Percentiles rank a stretch among this genome's conserved stretches.
phyloP scores from a whole-genome alignment of 2,113 vertebrate species.

The Loxodonta africana region DNA sequence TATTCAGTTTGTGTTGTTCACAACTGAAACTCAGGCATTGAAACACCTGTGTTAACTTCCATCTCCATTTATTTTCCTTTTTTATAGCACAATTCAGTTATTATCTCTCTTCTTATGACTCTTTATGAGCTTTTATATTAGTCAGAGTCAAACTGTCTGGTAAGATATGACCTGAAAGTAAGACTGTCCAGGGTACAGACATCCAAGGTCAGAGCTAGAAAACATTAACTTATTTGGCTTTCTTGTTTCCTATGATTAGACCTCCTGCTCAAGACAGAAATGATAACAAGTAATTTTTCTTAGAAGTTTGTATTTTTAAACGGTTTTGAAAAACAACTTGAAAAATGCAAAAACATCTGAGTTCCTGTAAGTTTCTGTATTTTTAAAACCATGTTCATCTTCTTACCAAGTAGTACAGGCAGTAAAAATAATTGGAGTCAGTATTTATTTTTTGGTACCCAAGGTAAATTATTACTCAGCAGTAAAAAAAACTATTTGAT shows the following conservation, averaged over 20 bases:
- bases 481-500: conserved; percentile 48
- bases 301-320: conserved; percentile 18
- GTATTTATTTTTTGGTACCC: not conserved
- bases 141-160: not conserved
- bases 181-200: not conserved
- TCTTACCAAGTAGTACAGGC: conserved; percentile 15
- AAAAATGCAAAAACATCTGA: not conserved
- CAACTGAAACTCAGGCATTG: not conserved
- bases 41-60: not conserved
- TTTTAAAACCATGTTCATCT: not conserved
- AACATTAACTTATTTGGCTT: not conserved
- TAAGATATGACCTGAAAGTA: not conserved
- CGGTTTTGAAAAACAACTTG: not conserved
- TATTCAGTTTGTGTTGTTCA: not conserved
- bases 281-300: conserved; percentile 12
- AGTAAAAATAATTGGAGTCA: conserved; percentile 32
- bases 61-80: not conserved
- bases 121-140: not conserved
- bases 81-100: not conserved
- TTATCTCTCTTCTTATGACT: not conserved
- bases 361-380: not conserved
- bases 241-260: not conserved
- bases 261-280: not conserved
- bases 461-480: not conserved
- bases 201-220: not conserved